Conservation (phyloP, 1,140 invertebrate genomes). For the Paralvinella palmiformis region DNA sequence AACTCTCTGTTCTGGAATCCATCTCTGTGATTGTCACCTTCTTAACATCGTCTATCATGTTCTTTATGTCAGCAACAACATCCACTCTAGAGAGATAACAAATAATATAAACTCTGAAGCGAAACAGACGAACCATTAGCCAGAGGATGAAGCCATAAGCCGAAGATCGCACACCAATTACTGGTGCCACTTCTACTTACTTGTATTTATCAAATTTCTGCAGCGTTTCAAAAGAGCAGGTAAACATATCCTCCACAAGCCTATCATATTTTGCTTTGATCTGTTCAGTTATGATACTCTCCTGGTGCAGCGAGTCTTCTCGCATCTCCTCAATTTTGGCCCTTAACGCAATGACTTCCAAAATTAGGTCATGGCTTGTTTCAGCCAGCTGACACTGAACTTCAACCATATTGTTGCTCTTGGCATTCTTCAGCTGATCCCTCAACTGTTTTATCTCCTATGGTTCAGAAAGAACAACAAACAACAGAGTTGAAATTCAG, state of each 20-base stretch:
- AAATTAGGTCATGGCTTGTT: conserved; percentile 38
- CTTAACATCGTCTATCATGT: neutral
- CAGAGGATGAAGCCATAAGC: neutral
- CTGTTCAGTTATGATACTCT: conserved; percentile 38
- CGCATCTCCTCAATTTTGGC: conserved; percentile 46
- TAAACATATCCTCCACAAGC: conserved; percentile 44
- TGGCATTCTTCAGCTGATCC: conserved; percentile 31
- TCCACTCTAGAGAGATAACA: neutral
- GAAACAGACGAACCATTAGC: neutral
- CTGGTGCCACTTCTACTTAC: conserved; percentile 19
- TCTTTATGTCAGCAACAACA: neutral
- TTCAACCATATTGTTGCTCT: conserved; percentile 35
- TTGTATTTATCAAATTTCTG: conserved; percentile 46
- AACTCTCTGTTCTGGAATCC: neutral
- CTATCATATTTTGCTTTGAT: conserved; percentile 45
- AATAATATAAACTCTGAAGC: neutral
- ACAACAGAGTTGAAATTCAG: neutral
- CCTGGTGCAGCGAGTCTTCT: conserved; percentile 36
- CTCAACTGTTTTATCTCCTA: conserved; percentile 31
- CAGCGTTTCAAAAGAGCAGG: conserved; percentile 34
- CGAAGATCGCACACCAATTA: neutral
- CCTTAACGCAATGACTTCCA: conserved; percentile 44
- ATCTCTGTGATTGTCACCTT: neutral
- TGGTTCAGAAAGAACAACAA: neutral
- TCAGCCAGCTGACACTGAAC: conserved; percentile 46